Base-by-base conservation (phyloP, 2,888 invertebrate genomes). In the Megastigmus dorsalis region DNA sequence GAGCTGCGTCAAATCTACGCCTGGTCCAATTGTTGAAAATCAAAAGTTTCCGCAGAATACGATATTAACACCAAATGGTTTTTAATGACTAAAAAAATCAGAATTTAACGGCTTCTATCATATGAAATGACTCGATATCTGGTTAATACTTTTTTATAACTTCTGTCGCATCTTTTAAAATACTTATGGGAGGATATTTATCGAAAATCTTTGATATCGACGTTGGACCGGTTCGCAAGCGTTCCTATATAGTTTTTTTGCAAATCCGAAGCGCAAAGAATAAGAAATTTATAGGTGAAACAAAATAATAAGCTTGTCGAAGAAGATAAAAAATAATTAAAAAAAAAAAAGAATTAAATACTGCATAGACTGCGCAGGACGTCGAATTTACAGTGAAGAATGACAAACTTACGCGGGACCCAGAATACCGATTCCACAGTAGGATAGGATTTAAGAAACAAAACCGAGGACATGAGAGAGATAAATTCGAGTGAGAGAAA, bases 321-420 rank as follows among this genome's bases (percentile, higher is more conserved):
- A 20, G 38, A 81, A 62, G 41, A 18, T 43, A 36, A 33, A n/a
- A 38, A 26, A 26, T 18, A 33, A 28, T 15, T n/a, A 18, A 23
- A 45, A 67, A 65, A 50, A 30, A 52, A 66, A 18, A 28, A 65
- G 33, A 62, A 52, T 23, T 36, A 38, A 52, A 52, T 10, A 60
- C 77, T 78, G 77, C 82, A 82, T 84, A 82, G 79, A 83, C 75
- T 69, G 82, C 78, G 60, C 70, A 57, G 70, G 66, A 70, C 66
- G 75, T 75, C 70, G 70, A 75, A 75, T 75, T 75, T 70, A 75
- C 60, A 65, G 54, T 54, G 54, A 63, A 57, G 41, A 36, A 59
- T 41, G 43, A 75, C 54, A 75, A 75, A 75, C 52, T 72, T 68
- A 63, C 57, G 84, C 80, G 84, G 84, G 84, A 85, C 84, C 84